Conservation (phyloP, 92 coral and sea anemone genomes). For the Palythoa heliodiscus region DNA sequence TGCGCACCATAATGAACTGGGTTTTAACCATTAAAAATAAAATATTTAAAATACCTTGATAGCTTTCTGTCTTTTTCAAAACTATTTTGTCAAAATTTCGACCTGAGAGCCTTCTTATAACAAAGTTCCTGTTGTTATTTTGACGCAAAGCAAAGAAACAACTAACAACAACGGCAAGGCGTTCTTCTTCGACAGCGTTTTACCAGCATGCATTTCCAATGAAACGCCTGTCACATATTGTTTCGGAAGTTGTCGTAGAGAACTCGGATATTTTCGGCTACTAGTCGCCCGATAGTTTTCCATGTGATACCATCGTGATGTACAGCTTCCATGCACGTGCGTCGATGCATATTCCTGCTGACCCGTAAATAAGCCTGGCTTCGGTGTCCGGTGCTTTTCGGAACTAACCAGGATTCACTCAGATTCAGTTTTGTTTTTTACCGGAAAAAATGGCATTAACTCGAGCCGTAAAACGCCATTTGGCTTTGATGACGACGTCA, state of each 20-base stretch:
- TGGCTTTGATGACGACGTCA: background rate
- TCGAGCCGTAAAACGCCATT: slow-evolving; percentile 12
- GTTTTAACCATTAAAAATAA: background rate
- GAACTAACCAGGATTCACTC: background rate
- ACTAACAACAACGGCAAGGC: slow-evolving; percentile 65
- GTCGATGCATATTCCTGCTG: background rate
- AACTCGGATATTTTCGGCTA: background rate
- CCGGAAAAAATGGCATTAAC: slow-evolving; percentile 36
- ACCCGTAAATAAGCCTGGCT: background rate
- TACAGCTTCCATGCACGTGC: slow-evolving; percentile 23
- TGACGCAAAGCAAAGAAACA: background rate
- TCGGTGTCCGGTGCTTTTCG: too few relatives aligned
- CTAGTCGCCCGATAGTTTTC: background rate
- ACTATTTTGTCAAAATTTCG: background rate
- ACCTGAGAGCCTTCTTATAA: background rate
- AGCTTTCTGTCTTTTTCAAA: background rate
- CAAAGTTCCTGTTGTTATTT: slow-evolving; percentile 3
- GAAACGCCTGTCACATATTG: slow-evolving; percentile 58
- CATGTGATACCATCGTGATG: background rate
- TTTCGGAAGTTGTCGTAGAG: slow-evolving; percentile 7
- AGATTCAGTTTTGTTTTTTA: background rate
- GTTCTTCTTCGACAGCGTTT: slow-evolving; percentile 52
- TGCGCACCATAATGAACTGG: slow-evolving; percentile 3
- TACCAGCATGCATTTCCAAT: slow-evolving; percentile 49
- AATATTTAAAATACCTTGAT: background rate